Evolutionary conservation across 2,888 invertebrate genomes (phyloP), one percentile per base, ranked within the genome.

Genomic region (Ormyrus labotus): DNA sequence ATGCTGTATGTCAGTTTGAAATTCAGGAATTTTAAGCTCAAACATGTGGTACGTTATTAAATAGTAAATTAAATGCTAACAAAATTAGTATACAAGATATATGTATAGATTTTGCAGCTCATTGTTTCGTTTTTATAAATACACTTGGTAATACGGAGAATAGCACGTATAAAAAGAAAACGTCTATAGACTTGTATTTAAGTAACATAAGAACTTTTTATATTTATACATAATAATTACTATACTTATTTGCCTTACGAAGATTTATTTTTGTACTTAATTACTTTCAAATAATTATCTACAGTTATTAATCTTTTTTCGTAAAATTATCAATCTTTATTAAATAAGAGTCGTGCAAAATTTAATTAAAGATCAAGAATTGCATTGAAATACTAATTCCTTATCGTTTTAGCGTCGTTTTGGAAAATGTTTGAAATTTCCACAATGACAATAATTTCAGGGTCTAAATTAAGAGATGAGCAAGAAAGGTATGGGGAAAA

Each of bases 91-190:
- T 68, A 55, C 11, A n/a, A 7, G 55, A 13, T 53, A 45, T 53
- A 5, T 53, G 45, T 53, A 68, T 45, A 68, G 53, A 68, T 68
- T 68, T 68, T 55, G n/a, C n/a, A 68, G 45, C 55, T 68, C 34
- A 13, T 69, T 70, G 34, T 70, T 70, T 70, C 13, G 8, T 47
- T 74, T 57, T 65, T 57, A 57, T 74, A 74, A 65, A 65, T 65
- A 74, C 11, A 58, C 65, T 48, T 47, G 50, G n/a, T 4, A 74
- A 34, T 50, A 65, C 65, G 58, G 50, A 65, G 50, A 57, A 57
- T 50, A 57, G 50, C 61, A n/a, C 19, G 34, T 58, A 48, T 65
- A 65, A 65, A 74, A 65, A 74, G 71, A 74, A 47, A 10, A 4
- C 48, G 63, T 50, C 74, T 74, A 74, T 74, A 74, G 74, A 7